These are phyloP conservation scores for Urocynchramus pylzowi DNA, from an alignment of 2,113 vertebrate species.

Conservation along the genomic window DNA sequence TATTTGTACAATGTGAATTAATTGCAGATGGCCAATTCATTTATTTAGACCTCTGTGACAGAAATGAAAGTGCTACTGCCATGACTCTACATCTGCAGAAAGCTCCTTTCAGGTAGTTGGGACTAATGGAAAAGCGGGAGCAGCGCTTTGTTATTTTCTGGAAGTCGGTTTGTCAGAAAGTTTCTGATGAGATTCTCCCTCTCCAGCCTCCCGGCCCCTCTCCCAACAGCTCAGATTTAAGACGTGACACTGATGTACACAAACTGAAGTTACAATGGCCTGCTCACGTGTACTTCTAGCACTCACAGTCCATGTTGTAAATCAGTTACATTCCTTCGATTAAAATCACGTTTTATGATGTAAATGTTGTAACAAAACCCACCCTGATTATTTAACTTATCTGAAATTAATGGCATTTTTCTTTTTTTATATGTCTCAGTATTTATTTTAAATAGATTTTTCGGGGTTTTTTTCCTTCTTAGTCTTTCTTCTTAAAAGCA, in stretches of 20 bases:
- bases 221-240: not conserved
- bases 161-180: not conserved
- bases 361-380: not conserved
- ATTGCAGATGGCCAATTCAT: slow-evolving; percentile 64
- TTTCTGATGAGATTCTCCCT: not conserved
- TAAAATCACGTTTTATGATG: not conserved
- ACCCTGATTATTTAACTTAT: not conserved
- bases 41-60: slow-evolving; percentile 51
- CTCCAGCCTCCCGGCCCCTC: not conserved
- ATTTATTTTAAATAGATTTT: not conserved
- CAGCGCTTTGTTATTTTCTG: not conserved
- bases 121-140: not conserved
- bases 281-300: not conserved
- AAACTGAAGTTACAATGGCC: not conserved
- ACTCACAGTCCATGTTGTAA: not conserved
- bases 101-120: not conserved
- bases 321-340: not conserved
- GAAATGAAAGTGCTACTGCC: slow-evolving; percentile 6
- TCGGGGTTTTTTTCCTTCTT: not conserved
- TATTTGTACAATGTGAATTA: slow-evolving; percentile 57
- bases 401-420: not conserved
- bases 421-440: not conserved
- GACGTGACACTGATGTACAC: not conserved
- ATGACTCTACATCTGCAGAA: not conserved
- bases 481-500: not conserved